phyloP scores from a whole-genome alignment of 2,797 vertebrate genomes.

The Cephalopachus bancanus region DNA sequence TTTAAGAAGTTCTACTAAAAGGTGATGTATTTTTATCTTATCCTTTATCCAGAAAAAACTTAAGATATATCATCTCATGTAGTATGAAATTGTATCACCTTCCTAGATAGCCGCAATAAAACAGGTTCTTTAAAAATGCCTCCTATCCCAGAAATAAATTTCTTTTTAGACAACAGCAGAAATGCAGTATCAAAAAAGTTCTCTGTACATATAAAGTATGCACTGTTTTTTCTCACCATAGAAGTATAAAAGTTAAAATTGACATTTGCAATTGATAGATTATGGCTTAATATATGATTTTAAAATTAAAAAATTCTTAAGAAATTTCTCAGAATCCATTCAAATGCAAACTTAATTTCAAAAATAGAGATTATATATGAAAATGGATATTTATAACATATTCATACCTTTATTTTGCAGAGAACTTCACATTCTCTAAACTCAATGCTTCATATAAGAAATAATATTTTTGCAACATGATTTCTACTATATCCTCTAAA shows the following conservation, averaged over 20 bases:
- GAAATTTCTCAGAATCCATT: neutral
- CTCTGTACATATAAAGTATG: neutral
- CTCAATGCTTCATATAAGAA: neutral
- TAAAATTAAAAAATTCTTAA: neutral
- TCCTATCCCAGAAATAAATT: neutral
- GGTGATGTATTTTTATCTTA: neutral
- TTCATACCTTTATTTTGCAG: neutral
- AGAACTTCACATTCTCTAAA: neutral
- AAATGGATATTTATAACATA: neutral
- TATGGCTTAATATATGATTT: neutral
- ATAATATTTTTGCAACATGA: neutral
- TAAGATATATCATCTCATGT: neutral
- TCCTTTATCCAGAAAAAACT: neutral
- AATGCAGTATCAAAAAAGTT: neutral
- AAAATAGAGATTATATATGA: neutral
- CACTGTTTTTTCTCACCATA: neutral
- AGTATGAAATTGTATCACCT: neutral
- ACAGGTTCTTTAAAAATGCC: constrained; percentile 28
- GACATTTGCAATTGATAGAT: neutral
- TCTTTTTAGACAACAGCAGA: neutral
- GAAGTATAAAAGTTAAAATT: neutral
- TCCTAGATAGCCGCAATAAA: neutral
- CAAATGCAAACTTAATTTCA: neutral
- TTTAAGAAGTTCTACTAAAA: neutral
- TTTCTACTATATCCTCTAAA: neutral